Evolutionary conservation across 2,797 vertebrate genomes (phyloP).

Genomic region (Zenarchopterus dispar): DNA sequence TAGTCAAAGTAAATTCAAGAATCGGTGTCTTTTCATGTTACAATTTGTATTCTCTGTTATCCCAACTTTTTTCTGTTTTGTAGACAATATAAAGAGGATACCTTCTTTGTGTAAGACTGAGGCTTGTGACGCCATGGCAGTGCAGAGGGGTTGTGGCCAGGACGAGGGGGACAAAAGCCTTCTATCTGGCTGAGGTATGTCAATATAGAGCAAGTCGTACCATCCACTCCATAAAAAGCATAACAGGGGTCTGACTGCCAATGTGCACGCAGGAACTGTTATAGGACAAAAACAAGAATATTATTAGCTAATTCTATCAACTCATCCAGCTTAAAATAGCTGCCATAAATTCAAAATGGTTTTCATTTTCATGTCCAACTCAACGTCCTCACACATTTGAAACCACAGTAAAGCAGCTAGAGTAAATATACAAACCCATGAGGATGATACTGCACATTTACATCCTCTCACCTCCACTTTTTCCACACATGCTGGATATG

Average conservation of each 20-base stretch:
- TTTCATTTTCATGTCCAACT: constrained; percentile 8
- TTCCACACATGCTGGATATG: constrained; percentile 74
- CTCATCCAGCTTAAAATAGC: not conserved
- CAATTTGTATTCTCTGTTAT: not conserved
- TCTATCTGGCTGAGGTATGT: constrained; percentile 80
- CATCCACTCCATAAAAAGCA: constrained; percentile 80
- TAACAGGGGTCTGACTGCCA: constrained; percentile 82
- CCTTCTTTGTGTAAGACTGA: constrained; percentile 48
- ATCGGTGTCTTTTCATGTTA: not conserved
- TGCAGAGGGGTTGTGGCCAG: constrained; percentile 50
- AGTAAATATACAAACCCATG: not conserved
- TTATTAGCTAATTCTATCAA: too few relatives aligned
- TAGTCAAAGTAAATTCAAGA: too few relatives aligned
- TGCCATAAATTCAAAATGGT: not conserved
- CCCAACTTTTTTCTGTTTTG: not conserved
- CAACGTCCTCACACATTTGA: not conserved
- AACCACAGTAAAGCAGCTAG: constrained; percentile 7
- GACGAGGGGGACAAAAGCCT: constrained; percentile 73
- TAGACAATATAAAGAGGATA: constrained; percentile 19
- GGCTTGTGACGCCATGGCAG: constrained; percentile 65
- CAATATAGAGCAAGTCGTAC: constrained; percentile 78
- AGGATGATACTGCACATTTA: constrained; percentile 18
- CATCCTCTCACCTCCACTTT: constrained; percentile 78
- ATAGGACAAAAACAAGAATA: not conserved
- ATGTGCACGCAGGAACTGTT: constrained; percentile 72